Evolutionary conservation across 2,888 invertebrate genomes (phyloP), one percentile per base, ranked within the genome.

Genomic region (Brachylomia viminalis): DNA sequence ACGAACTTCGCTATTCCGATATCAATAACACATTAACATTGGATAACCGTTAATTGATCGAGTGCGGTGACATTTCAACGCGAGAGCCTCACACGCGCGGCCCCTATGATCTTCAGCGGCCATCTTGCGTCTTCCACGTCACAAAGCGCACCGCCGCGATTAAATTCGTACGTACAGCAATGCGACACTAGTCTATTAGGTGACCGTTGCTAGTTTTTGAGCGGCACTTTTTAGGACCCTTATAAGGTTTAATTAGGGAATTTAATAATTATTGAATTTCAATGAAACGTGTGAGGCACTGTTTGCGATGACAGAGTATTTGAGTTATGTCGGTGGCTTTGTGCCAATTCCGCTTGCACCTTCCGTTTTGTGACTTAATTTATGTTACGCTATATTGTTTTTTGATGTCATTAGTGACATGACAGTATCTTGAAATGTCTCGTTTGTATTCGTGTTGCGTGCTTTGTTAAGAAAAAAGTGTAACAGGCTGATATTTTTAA

Each of bases 1-100:
- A 91, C 90, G 87, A 88, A 80, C 90, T 88, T 87, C 80, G 90
- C 90, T 91, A 91, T 92, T 92, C 85, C 92, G 93, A 94, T 95
- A 95, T 95, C 95, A 94, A 95, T 94, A 94, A 92, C 93, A 91
- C 90, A 93, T 94, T 94, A 93, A 93, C 90, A 91, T 91, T 90
- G 92, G 90, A 92, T 93, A 92, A 89, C 92, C 90, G 93, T 94
- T 96, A 96, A 96, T 95, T 95, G 95, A 94, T 93, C 90, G 93
- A 94, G 93, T 94, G 94, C 94, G 96, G 96, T 96, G 96, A 96
- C 96, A 96, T 96, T 96, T 96, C 92, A 92, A 92, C 87, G 93
- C 92, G 91, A 92, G 91, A 89, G 92, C 91, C 91, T 92, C 93
- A 93, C 93, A 92, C 93, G 89, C 79, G 93, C 95, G 95, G 95